Conservation (phyloP, 2,888 invertebrate species). For the Agonopterix alstromeriana region DNA sequence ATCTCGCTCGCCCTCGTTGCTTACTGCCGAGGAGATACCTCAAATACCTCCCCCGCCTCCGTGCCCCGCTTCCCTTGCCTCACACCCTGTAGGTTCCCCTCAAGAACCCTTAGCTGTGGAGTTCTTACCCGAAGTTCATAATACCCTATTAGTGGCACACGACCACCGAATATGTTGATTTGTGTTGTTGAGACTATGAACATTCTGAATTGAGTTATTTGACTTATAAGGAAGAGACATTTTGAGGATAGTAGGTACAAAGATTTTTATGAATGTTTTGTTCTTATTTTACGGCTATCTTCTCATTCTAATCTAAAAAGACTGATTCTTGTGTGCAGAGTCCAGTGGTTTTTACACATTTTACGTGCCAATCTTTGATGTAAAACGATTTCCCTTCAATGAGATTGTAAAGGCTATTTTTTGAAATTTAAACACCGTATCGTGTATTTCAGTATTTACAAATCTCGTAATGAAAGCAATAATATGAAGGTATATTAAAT, state of each 20-base stretch:
- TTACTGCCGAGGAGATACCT: slow-evolving; percentile 51
- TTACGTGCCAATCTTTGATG: too few relatives aligned
- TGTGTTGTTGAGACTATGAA: slow-evolving; percentile 27
- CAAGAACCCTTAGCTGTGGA: slow-evolving; percentile 44
- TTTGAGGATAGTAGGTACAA: too few relatives aligned
- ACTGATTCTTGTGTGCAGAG: too few relatives aligned
- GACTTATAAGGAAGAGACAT: too few relatives aligned
- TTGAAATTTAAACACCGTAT: too few relatives aligned
- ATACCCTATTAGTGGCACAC: slow-evolving; percentile 68
- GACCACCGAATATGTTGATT: slow-evolving; percentile 43
- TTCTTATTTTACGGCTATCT: too few relatives aligned
- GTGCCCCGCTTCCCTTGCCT: slow-evolving; percentile 15
- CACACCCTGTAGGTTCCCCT: slow-evolving; percentile 9
- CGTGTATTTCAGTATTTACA: neutral
- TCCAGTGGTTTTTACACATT: too few relatives aligned
- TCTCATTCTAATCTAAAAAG: too few relatives aligned
- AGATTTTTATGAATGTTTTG: too few relatives aligned
- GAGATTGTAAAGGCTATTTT: too few relatives aligned
- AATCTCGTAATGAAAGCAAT: neutral
- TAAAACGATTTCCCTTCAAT: too few relatives aligned
- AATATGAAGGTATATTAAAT: neutral
- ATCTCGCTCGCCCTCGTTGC: slow-evolving; percentile 54
- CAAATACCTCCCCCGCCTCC: slow-evolving; percentile 39
- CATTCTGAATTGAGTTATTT: too few relatives aligned
- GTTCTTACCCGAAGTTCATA: slow-evolving; percentile 67